Percentiles rank a stretch among this genome's conserved stretches.
Evolutionary conservation across 1,140 invertebrate species (phyloP).

Genomic region (Musca vetustissima): DNA sequence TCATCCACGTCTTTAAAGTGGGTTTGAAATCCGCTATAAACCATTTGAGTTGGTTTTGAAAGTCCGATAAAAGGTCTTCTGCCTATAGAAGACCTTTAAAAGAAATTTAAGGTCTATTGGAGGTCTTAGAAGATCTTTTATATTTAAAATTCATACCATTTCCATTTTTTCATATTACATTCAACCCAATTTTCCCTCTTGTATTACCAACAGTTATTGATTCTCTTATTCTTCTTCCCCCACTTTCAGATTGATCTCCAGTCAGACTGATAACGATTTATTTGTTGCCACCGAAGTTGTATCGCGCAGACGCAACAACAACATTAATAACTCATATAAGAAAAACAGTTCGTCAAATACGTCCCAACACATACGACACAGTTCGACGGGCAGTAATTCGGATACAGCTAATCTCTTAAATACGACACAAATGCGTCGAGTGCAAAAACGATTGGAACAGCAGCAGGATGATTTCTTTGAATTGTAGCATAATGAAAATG

Average conservation of each 20-base stretch:
- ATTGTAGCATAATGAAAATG: conserved; percentile 69
- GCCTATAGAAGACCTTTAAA: too few relatives aligned
- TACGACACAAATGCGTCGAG: conserved; percentile 75
- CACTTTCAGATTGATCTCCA: conserved; percentile 41
- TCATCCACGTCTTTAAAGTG: too few relatives aligned
- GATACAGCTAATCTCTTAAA: conserved; percentile 66
- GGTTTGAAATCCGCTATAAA: too few relatives aligned
- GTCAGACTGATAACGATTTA: conserved; percentile 50
- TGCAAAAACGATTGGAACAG: conserved; percentile 76
- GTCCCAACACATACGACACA: conserved; percentile 43
- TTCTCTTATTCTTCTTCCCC: conserved; percentile 26
- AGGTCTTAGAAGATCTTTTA: too few relatives aligned
- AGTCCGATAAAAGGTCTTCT: too few relatives aligned
- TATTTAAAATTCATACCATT: too few relatives aligned
- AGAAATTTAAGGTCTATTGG: too few relatives aligned
- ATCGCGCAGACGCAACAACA: conserved; percentile 40
- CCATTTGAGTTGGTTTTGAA: too few relatives aligned
- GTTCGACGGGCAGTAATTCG: conserved; percentile 50
- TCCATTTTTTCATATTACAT: too few relatives aligned
- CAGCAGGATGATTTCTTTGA: conserved; percentile 87
- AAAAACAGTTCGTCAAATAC: conserved; percentile 40
- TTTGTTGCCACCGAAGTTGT: conserved; percentile 49
- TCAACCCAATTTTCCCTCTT: too few relatives aligned
- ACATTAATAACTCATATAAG: conserved; percentile 53
- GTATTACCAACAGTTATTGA: conserved; percentile 17